phyloP scores from a whole-genome alignment of 2,797 vertebrate species.

The Lacerta agilis region DNA sequence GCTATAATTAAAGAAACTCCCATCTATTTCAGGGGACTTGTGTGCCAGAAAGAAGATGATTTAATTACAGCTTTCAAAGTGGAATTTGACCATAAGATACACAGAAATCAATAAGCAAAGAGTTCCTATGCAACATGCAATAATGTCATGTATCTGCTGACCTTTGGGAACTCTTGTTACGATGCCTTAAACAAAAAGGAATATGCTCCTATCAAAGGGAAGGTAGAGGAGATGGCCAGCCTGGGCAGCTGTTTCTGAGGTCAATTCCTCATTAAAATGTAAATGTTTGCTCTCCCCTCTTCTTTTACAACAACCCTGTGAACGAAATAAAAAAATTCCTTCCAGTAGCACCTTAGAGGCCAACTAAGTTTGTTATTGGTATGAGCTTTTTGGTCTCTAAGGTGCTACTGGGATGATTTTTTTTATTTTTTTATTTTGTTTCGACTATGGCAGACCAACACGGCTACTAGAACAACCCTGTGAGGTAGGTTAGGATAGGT shows the following conservation, averaged over 20 bases:
- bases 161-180: neutral
- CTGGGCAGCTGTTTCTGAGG: neutral
- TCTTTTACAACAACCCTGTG: neutral
- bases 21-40: conserved; percentile 28
- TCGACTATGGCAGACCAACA: too few relatives aligned
- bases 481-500: too few relatives aligned
- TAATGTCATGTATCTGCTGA: neutral
- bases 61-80: conserved; percentile 26
- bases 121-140: neutral
- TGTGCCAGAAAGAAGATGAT: conserved; percentile 23
- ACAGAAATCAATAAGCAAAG: conserved; percentile 1
- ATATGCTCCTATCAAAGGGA: neutral
- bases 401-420: too few relatives aligned
- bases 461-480: neutral
- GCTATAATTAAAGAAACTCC: conserved; percentile 61
- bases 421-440: too few relatives aligned
- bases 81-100: conserved; percentile 13
- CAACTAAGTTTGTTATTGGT: too few relatives aligned
- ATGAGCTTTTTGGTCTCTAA: too few relatives aligned
- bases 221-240: neutral
- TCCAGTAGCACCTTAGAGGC: too few relatives aligned
- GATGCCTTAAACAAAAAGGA: neutral
- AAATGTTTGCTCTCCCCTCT: neutral
- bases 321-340: too few relatives aligned
- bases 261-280: neutral